These are phyloP conservation scores for Harpegnathos saltator DNA, from an alignment of 1,140 invertebrate genomes.

Conservation along the genomic window DNA sequence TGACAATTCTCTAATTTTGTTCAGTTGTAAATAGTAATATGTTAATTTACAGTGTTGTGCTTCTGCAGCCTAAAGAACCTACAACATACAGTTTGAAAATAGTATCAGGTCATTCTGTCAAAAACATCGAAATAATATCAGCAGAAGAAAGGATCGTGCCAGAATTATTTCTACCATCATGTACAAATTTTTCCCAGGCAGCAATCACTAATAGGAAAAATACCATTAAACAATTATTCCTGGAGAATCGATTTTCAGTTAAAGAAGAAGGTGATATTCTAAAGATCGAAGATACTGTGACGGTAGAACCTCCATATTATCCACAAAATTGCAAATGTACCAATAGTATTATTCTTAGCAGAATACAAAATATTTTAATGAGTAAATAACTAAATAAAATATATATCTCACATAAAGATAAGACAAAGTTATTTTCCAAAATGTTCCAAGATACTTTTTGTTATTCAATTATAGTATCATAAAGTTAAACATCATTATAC, in stretches of 20 bases:
- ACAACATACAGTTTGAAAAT: constrained; percentile 72
- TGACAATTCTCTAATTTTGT: background rate
- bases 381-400: constrained; percentile 36
- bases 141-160: constrained; percentile 69
- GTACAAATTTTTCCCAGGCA: constrained; percentile 63
- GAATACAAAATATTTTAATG: constrained; percentile 77
- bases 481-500: too few species aligned
- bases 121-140: constrained; percentile 74
- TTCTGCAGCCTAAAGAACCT: constrained; percentile 72
- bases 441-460: background rate
- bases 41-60: constrained; percentile 78
- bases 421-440: background rate
- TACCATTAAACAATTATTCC: constrained; percentile 75
- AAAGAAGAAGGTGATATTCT: constrained; percentile 77
- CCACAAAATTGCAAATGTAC: constrained; percentile 78
- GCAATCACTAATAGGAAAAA: constrained; percentile 72
- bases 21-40: constrained; percentile 9
- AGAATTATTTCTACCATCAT: constrained; percentile 75
- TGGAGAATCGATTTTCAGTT: constrained; percentile 80
- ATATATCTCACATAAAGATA: background rate
- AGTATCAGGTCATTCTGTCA: constrained; percentile 77
- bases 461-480: background rate
- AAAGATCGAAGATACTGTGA: constrained; percentile 76
- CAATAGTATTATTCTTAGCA: constrained; percentile 80
- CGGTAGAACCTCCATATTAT: constrained; percentile 82